Evolutionary conservation across 2,888 invertebrate genomes (phyloP), one percentile per base, ranked within the genome.

Genomic region (Lasiommata megera): DNA sequence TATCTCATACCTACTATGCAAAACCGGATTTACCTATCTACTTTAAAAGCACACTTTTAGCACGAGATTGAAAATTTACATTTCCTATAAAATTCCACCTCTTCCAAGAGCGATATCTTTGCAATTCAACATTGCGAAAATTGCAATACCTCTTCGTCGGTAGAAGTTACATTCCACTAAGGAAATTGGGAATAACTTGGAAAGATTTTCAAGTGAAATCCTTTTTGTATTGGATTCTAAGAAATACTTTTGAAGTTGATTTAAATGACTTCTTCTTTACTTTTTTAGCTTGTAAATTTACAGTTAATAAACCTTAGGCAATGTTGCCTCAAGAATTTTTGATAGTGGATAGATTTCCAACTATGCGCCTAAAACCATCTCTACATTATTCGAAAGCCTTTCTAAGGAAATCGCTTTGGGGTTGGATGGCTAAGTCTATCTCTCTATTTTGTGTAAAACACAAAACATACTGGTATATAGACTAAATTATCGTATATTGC

Each of bases 141-240:
- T 28, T 40, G 23, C 51, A 51, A 38, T 51, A 38, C 38, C 38
- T 16, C 11, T 14, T 16, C 28, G 28, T 16, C 28, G 12, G 16
- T 38, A 40, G 11, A 38, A 38, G 38, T 28, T 40, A 28, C 37
- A 51, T 40, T 38, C 38, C 51, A 7, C 28, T 12, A 28, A 16
- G 51, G 38, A 38, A 38, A 51, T 51, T 38, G 12, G 28, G 28
- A 51, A 51, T 38, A 38, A 36, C 37, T 51, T 51, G 29, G n/a
- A 51, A 51, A 51, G 28, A 16, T 40, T 38, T 28, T 38, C 11
- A 40, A 40, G 9, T 40, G 51, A 40, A 51, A 51, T 51, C 37
- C 7, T 47, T 47, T 1, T 17, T 12, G 18, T 37, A 37, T 48
- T 12, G 36, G 48, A 37, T 47, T 16, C n/a, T 18, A 3, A 18